Conservation (phyloP, 1,140 invertebrate genomes). For the Drosophila albomicans region DNA sequence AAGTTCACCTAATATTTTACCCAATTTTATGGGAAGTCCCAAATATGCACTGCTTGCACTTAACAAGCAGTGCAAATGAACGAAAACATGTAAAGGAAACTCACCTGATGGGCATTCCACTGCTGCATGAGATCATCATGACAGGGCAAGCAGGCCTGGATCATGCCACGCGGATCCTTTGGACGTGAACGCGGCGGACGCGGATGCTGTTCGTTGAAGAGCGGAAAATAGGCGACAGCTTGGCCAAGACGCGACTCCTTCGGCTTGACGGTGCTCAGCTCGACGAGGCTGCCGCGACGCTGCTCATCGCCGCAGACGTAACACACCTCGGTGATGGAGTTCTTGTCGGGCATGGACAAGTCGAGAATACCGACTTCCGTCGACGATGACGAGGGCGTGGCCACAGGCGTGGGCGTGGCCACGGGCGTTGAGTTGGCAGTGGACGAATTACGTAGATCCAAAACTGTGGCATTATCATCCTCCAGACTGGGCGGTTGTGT, state of each 20-base stretch:
- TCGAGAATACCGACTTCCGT: conserved; percentile 91
- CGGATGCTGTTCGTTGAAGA: conserved; percentile 92
- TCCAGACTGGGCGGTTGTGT: conserved; percentile 41
- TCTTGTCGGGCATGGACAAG: conserved; percentile 95
- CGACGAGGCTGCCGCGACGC: conserved; percentile 90
- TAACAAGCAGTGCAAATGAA: too few relatives aligned
- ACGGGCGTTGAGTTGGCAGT: background rate
- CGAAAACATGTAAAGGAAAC: conserved; percentile 44
- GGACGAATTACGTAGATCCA: conserved; percentile 74
- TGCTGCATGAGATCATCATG: conserved; percentile 92
- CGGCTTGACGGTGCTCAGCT: conserved; percentile 87
- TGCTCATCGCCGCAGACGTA: conserved; percentile 96
- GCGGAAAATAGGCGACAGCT: conserved; percentile 91
- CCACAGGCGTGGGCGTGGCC: conserved; percentile 41
- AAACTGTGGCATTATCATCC: conserved; percentile 71
- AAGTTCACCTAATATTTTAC: too few relatives aligned
- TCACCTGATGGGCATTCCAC: conserved; percentile 90
- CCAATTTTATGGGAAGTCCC: too few relatives aligned
- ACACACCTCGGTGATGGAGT: conserved; percentile 94
- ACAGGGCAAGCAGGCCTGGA: conserved; percentile 92
- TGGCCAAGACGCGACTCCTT: conserved; percentile 85
- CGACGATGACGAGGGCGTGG: conserved; percentile 25
- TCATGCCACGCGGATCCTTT: conserved; percentile 92
- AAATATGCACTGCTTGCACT: too few relatives aligned
- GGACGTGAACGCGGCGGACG: conserved; percentile 92